phyloP scores from a whole-genome alignment of 2,113 vertebrate species.

The Carassius gibelio region DNA sequence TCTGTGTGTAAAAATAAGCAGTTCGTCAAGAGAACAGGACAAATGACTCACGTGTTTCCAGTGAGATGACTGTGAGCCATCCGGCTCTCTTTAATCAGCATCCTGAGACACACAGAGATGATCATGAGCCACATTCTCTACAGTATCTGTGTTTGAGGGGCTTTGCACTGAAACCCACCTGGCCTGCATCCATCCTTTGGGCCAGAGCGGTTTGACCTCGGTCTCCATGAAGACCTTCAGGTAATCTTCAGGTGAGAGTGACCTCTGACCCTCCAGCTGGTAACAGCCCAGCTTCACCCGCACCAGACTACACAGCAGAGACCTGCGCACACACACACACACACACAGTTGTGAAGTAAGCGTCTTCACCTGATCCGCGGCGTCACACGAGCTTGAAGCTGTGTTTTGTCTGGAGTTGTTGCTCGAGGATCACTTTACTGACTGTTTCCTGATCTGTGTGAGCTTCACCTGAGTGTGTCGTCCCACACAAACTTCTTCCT shows the following conservation, averaged over 20 bases:
- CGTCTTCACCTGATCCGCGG: no score
- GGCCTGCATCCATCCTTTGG: slow-evolving; percentile 99
- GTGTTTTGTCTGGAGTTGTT: no score
- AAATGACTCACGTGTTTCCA: slow-evolving; percentile 88
- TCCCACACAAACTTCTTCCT: slow-evolving; percentile 98
- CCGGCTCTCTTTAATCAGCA: slow-evolving; percentile 96
- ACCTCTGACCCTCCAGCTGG: slow-evolving; percentile 92
- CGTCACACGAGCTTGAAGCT: no score
- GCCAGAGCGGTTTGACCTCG: slow-evolving; percentile 97
- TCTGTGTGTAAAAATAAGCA: background rate
- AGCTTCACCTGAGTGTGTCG: slow-evolving; percentile 87
- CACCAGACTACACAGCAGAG: slow-evolving; percentile 92
- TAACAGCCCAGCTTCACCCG: slow-evolving; percentile 95
- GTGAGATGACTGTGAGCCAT: slow-evolving; percentile 94
- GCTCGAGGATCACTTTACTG: background rate
- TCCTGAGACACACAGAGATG: slow-evolving; percentile 73
- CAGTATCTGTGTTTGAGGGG: no score
- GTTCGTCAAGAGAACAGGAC: background rate
- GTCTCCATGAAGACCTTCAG: slow-evolving; percentile 98
- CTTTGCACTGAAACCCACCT: slow-evolving; percentile 74
- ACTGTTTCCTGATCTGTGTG: background rate
- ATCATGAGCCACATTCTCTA: background rate
- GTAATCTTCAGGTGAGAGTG: slow-evolving; percentile 93
- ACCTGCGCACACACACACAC: slow-evolving; percentile 73
- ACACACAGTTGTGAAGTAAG: no score